phyloP scores from a whole-genome alignment of 2,797 vertebrate genomes.

The Loriculus beryllinus region DNA sequence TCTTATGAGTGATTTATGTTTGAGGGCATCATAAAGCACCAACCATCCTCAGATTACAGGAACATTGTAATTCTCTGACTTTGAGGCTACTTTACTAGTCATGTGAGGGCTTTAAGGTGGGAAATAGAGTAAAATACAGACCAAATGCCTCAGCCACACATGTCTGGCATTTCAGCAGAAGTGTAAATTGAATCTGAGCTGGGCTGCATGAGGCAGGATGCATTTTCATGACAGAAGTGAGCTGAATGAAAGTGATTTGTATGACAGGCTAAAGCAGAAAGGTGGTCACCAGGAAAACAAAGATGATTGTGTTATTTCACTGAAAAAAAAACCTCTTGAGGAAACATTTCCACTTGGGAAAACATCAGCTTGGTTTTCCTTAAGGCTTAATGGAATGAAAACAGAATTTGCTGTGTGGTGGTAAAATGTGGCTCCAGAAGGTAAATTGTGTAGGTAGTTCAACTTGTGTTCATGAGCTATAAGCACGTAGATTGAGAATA shows the following conservation, averaged over 20 bases:
- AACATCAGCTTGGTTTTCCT: not conserved
- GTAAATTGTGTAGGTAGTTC: not conserved
- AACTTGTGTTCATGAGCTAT: fast-evolving
- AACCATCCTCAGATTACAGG: not conserved
- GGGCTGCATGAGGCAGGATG: not conserved
- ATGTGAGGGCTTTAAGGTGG: not conserved
- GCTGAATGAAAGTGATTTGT: not conserved
- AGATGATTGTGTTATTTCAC: not conserved
- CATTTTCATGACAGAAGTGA: not conserved
- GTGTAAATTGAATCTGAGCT: not conserved
- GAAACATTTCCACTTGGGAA: not conserved
- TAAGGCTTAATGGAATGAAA: not conserved
- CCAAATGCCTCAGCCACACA: not conserved
- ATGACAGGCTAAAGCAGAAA: not conserved
- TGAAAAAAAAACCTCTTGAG: not conserved
- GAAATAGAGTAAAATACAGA: not conserved
- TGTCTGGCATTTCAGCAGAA: not conserved
- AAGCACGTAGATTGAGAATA: not conserved
- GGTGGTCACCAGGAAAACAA: not conserved
- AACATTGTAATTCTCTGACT: not conserved
- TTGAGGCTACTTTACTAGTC: not conserved
- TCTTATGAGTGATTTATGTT: not conserved
- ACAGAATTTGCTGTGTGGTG: not conserved
- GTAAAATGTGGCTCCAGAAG: not conserved
- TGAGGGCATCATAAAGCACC: not conserved